phyloP scores from a whole-genome alignment of 2,888 invertebrate genomes.

The Zele albiditarsus region DNA sequence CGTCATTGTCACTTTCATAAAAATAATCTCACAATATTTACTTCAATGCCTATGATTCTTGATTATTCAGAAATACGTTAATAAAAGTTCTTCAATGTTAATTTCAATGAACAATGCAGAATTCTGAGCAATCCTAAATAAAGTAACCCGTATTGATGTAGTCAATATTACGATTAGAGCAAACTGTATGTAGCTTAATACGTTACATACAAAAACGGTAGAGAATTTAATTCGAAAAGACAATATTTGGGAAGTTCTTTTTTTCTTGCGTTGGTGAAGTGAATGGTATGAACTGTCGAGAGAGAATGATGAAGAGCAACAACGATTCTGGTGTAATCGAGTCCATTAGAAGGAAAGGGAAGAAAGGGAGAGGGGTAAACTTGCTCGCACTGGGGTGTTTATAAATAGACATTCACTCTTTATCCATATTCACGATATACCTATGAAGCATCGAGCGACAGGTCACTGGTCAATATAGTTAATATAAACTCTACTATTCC shows the following conservation, averaged over 20 bases:
- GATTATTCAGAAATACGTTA: not conserved
- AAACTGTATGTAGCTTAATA: not conserved
- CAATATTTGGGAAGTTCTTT: too few relatives aligned
- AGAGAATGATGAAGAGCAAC: constrained; percentile 49
- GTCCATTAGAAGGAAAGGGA: constrained; percentile 31
- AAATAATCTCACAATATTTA: not conserved
- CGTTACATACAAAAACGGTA: not conserved
- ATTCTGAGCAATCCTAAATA: too few relatives aligned
- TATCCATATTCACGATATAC: constrained; percentile 71
- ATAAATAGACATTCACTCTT: constrained; percentile 71
- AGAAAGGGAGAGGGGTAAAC: constrained; percentile 49
- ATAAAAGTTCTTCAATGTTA: too few relatives aligned
- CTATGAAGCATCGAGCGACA: constrained; percentile 72
- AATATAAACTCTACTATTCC: constrained; percentile 48
- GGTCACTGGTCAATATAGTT: constrained; percentile 73
- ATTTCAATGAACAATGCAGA: too few relatives aligned
- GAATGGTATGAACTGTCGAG: constrained; percentile 21
- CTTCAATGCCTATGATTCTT: not conserved
- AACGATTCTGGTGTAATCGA: constrained; percentile 28
- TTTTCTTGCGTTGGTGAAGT: not conserved
- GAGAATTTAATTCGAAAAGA: not conserved
- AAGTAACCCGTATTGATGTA: too few relatives aligned
- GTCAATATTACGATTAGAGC: not conserved
- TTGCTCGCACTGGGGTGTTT: constrained; percentile 58
- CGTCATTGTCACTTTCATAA: not conserved